A percentile compares a stretch with the other conserved stretches of the same genome.
phyloP scores from a whole-genome alignment of 2,797 vertebrate genomes.

The Fundulus diaphanus region DNA sequence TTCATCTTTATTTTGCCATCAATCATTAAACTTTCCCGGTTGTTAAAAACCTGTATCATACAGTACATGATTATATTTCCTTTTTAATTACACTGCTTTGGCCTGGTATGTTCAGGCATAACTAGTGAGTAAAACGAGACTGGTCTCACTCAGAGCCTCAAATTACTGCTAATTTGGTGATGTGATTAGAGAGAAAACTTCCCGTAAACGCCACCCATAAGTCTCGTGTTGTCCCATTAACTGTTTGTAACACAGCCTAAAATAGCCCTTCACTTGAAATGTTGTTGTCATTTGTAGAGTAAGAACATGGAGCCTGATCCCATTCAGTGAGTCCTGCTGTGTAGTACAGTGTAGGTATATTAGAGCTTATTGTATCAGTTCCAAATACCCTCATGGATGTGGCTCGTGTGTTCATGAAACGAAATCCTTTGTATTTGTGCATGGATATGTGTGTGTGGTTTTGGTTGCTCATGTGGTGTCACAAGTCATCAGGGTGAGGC shows the following conservation, averaged over 20 bases:
- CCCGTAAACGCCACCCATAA: constrained; percentile 52
- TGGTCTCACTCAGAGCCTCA: constrained; percentile 49
- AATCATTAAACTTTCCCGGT: constrained; percentile 35
- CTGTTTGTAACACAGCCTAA: constrained; percentile 24
- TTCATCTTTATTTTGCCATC: constrained; percentile 25
- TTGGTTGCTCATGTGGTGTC: constrained; percentile 74
- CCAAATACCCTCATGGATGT: constrained; percentile 32
- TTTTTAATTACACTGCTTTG: constrained; percentile 69
- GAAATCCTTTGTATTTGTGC: constrained; percentile 21
- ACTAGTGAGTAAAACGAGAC: constrained; percentile 62
- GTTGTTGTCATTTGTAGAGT: neutral
- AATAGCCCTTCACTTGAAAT: constrained; percentile 16
- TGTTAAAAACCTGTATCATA: constrained; percentile 54
- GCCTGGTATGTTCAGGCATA: constrained; percentile 51
- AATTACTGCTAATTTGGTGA: constrained; percentile 68
- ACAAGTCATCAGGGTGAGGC: constrained; percentile 82
- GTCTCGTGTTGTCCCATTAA: constrained; percentile 56
- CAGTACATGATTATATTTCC: constrained; percentile 62
- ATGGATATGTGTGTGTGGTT: constrained; percentile 50
- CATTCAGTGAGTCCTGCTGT: constrained; percentile 6
- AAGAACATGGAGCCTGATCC: constrained; percentile 14
- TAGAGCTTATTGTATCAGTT: constrained; percentile 40
- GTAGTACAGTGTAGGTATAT: neutral
- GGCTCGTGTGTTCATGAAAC: constrained; percentile 38
- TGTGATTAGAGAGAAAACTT: constrained; percentile 66